phyloP scores from a whole-genome alignment of 2,797 vertebrate species.

The Coilia nasus region DNA sequence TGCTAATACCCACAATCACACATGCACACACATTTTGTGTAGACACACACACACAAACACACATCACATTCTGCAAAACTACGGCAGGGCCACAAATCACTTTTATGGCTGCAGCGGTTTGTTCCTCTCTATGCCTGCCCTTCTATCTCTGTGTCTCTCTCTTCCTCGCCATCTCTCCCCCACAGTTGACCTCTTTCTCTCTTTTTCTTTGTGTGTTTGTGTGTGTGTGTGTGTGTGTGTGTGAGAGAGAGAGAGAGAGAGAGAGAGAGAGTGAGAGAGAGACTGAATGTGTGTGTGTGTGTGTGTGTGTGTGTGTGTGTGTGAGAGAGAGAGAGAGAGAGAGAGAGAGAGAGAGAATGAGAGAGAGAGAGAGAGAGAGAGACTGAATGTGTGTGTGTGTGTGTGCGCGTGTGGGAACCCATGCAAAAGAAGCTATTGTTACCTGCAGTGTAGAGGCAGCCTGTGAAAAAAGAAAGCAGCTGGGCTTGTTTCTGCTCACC shows the following conservation, averaged over 20 bases:
- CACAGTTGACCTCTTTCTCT: conserved; percentile 36
- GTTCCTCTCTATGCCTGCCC: conserved; percentile 23
- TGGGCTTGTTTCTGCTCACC: background rate
- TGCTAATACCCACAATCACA: background rate
- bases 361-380: no score
- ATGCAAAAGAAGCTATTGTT: conserved; percentile 10
- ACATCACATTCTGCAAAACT: conserved; percentile 8
- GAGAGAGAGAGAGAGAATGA: no score
- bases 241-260: background rate
- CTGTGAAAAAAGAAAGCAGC: background rate
- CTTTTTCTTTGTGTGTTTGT: conserved; percentile 11
- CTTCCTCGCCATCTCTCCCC: conserved; percentile 25
- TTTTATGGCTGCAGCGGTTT: conserved; percentile 41
- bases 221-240: conserved; percentile 23
- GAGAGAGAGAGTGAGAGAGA: background rate
- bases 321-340: no score
- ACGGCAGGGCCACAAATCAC: conserved; percentile 39
- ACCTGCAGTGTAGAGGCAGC: background rate
- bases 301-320: no score
- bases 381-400: no score
- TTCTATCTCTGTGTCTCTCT: background rate
- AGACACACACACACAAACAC: background rate
- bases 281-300: background rate
- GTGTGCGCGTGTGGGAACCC: no score
- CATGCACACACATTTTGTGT: no score